Percentiles rank a stretch among this genome's conserved stretches.
Evolutionary conservation across 2,888 invertebrate species (phyloP).

Genomic region (Onchidella celtica): DNA sequence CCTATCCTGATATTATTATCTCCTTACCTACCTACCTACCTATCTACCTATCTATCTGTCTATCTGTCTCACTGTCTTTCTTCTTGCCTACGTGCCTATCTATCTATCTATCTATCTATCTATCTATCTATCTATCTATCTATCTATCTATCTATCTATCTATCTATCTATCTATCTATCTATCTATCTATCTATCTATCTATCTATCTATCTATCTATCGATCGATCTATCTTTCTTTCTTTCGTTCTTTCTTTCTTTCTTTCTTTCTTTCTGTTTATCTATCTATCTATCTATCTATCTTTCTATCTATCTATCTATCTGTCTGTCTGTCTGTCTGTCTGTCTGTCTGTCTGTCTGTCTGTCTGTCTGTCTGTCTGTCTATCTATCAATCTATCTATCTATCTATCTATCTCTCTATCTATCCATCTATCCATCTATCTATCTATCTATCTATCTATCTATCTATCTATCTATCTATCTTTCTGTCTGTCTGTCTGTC

Average conservation of each 20-base stretch:
- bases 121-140: neutral
- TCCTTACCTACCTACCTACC: neutral
- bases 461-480: neutral
- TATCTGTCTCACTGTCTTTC: neutral
- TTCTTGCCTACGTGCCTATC: neutral
- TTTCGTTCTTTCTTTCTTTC: neutral
- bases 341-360: neutral
- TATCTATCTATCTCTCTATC: conserved; percentile 3
- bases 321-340: neutral
- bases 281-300: neutral
- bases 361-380: conserved; percentile 41
- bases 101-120: neutral
- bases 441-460: neutral
- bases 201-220: neutral
- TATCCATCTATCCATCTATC: neutral
- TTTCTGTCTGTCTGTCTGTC: no score
- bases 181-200: neutral
- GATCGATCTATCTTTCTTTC: neutral
- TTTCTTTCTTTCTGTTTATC: neutral
- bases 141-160: neutral
- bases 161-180: neutral
- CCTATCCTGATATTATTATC: neutral
- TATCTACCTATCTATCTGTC: neutral
- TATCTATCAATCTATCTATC: conserved; percentile 16
- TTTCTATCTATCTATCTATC: neutral